Percentiles rank a stretch among this genome's conserved stretches.
These are phyloP conservation scores for Alsophila aescularia DNA, from an alignment of 2,888 invertebrate genomes.

Conservation along the genomic window DNA sequence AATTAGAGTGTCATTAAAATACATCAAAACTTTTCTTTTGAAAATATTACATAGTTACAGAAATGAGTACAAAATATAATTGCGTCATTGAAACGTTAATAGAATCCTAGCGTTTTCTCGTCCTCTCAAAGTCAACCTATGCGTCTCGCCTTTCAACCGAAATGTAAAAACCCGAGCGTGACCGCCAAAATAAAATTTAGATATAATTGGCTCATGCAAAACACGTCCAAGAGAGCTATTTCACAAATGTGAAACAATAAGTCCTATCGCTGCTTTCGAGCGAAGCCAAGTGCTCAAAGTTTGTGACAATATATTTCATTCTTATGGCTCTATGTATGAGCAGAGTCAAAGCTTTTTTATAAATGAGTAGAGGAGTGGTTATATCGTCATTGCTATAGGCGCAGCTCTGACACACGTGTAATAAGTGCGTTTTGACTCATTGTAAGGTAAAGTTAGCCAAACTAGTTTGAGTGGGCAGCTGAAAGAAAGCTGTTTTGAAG, in stretches of 20 bases:
- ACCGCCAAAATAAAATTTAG: slow-evolving; percentile 32
- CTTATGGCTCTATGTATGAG: slow-evolving; percentile 66
- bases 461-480: not conserved
- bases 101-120: not conserved
- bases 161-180: slow-evolving; percentile 11
- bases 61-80: no score
- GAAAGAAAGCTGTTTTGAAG: no score
- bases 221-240: slow-evolving; percentile 63
- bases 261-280: slow-evolving; percentile 72
- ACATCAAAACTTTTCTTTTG: no score
- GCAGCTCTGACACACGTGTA: not conserved
- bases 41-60: not conserved
- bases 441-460: not conserved
- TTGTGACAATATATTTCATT: slow-evolving; percentile 80
- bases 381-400: not conserved
- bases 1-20: no score
- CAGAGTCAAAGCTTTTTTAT: slow-evolving; percentile 10
- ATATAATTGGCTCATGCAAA: slow-evolving; percentile 60
- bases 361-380: no score
- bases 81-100: not conserved
- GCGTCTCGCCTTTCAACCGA: slow-evolving; percentile 19
- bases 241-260: slow-evolving; percentile 75
- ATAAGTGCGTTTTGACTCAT: no score
- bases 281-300: slow-evolving; percentile 76
- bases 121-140: slow-evolving; percentile 14